A percentile compares a stretch with the other conserved stretches of the same genome.
phyloP scores from a whole-genome alignment of 2,888 invertebrate species.

The Lordiphosa andalusiaca region DNA sequence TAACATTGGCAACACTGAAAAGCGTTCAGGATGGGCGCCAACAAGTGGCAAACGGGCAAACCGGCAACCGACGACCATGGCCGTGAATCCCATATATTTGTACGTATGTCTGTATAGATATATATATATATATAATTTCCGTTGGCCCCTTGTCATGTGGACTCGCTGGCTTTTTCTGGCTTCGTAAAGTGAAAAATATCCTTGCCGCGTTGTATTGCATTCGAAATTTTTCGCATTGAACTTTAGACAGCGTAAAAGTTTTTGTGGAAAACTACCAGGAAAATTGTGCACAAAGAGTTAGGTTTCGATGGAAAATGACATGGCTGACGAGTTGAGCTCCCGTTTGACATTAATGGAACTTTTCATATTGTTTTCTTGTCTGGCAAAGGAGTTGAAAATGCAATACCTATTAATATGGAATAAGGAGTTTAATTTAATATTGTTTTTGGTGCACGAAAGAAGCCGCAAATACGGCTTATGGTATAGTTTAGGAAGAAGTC shows the following conservation, averaged over 20 bases:
- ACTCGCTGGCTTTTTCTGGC: slow-evolving; percentile 14
- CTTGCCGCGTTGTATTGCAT: slow-evolving; percentile 63
- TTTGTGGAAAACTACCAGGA: slow-evolving; percentile 43
- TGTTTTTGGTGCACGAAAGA: no score
- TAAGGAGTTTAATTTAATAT: no score
- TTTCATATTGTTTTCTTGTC: neutral
- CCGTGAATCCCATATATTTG: slow-evolving; percentile 62
- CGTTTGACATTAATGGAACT: slow-evolving; percentile 17
- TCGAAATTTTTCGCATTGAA: slow-evolving; percentile 54
- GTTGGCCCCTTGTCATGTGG: slow-evolving; percentile 33
- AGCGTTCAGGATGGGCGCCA: slow-evolving; percentile 17
- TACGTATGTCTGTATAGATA: no score
- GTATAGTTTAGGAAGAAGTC: no score
- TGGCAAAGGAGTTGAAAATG: no score
- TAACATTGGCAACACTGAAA: slow-evolving; percentile 69
- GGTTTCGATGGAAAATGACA: slow-evolving; percentile 4
- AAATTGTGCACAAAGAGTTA: slow-evolving; percentile 15
- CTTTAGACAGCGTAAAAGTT: slow-evolving; percentile 30
- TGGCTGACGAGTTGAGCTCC: slow-evolving; percentile 5
- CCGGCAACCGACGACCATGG: slow-evolving; percentile 51
- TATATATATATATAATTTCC: slow-evolving; percentile 54
- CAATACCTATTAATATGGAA: no score
- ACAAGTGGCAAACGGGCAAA: slow-evolving; percentile 27
- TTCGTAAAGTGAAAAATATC: slow-evolving; percentile 62
- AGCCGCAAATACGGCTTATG: no score